Base-by-base conservation (phyloP, 2,797 vertebrate genomes). In the Lateolabrax maculatus region DNA sequence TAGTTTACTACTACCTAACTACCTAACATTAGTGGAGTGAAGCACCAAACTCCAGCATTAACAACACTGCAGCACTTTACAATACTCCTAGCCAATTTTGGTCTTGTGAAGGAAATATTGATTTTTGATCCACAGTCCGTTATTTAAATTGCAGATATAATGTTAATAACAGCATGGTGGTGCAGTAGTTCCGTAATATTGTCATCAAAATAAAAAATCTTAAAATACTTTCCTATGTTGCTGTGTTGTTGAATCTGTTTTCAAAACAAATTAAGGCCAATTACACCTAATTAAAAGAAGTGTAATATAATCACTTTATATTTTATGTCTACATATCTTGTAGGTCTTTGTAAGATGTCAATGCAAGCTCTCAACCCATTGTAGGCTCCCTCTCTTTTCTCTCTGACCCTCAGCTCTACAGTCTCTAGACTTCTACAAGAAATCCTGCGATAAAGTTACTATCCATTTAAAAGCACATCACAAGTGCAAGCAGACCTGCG, bases 381-480 rank as follows among this genome's bases (percentile, higher is more conserved):
- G 34, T 34, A 36, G 49, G 41, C 4, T 21, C 6, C 1, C 6
- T 43, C 15, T 12, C 27, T 67, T 15, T 67, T 49, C 29, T 48
- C n/a, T 46, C 62, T 27, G 15, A 58, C 31, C 6, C 6, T 31
- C 9, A 41, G 15, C 31, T 34, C 15, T 46, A 34, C 10, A n/a
- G 18, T 53, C 11, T 27, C 16, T 7, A 19, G 44, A 56, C 10
- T 37, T 9, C 21, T 15, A 64, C 29, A 74, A 46, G 19, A 64
- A 73, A 52, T 46, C 29, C 56, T 72, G 52, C 23, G 10, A 70
- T 39, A 10, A 74, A 52, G n/a, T 12, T 51, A 52, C 29, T 39
- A 44, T 37, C 46, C 11, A 66, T 79, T 75, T 25, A 25, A 71
- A 79, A 71, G n/a, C 29, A 46, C 46, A 72, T 60, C 13, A 48